A percentile compares a stretch with the other conserved stretches of the same genome.
Conservation (phyloP, 1,140 invertebrate species). For the Periplaneta americana region DNA sequence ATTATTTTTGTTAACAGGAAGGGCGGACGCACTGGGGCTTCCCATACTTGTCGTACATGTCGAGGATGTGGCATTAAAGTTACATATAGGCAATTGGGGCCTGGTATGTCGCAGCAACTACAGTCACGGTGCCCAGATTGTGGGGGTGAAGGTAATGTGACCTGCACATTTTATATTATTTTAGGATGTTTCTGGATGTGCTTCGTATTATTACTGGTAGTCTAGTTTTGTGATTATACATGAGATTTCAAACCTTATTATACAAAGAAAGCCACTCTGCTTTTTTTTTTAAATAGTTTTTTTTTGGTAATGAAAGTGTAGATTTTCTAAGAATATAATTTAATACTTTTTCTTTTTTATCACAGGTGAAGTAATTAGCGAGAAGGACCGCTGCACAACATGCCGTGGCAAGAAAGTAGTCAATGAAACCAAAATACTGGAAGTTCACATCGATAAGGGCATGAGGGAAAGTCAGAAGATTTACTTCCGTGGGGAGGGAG, state of each 20-base stretch:
- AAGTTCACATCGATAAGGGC: conserved; percentile 87
- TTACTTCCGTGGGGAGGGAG: conserved; percentile 80
- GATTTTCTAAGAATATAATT: too few species aligned
- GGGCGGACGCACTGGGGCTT: conserved; percentile 72
- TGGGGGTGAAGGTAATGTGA: conserved; percentile 48
- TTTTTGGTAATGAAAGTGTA: too few species aligned
- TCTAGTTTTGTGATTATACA: too few species aligned
- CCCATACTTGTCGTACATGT: conserved; percentile 67
- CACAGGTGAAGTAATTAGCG: conserved; percentile 62
- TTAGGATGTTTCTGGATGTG: too few species aligned
- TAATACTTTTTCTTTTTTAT: conserved; percentile 7
- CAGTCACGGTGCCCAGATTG: conserved; percentile 68
- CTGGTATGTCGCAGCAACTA: conserved; percentile 79
- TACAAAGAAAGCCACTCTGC: too few species aligned
- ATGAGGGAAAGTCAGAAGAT: conserved; percentile 87
- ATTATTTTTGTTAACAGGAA: conserved; percentile 26
- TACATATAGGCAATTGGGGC: conserved; percentile 60
- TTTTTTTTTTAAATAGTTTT: too few species aligned
- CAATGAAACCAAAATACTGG: conserved; percentile 73
- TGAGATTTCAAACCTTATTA: too few species aligned
- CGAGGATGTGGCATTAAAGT: conserved; percentile 72
- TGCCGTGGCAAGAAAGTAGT: conserved; percentile 80
- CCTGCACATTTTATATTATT: too few species aligned
- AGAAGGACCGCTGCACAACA: conserved; percentile 72
- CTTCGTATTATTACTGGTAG: too few species aligned